Evolutionary conservation across 2,797 vertebrate species (phyloP).

Genomic region (Salmo trutta): DNA sequence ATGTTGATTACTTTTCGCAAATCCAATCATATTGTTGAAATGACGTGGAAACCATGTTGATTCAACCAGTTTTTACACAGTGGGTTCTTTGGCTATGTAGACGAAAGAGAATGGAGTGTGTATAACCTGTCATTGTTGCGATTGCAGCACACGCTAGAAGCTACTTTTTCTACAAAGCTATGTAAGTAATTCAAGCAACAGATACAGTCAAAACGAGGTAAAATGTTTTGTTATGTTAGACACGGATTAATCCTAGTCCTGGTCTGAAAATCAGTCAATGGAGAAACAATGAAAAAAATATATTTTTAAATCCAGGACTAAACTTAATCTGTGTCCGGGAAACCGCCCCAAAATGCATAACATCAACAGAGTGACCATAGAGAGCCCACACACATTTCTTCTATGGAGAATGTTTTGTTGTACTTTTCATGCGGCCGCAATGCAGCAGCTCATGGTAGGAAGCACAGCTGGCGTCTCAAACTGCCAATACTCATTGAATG

Average conservation of each 20-base stretch:
- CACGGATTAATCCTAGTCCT: neutral
- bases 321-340: neutral
- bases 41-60: too few relatives aligned
- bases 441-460: slow-evolving; percentile 56
- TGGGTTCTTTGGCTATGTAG: neutral
- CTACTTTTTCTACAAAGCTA: neutral
- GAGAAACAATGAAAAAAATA: neutral
- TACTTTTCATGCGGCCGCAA: slow-evolving; percentile 18
- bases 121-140: neutral
- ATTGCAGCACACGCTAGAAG: neutral
- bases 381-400: neutral
- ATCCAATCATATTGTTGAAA: too few relatives aligned
- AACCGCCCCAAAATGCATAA: neutral
- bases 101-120: neutral
- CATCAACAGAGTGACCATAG: neutral
- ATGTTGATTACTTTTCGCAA: too few relatives aligned
- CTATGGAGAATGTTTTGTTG: neutral
- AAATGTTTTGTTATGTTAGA: neutral
- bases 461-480: slow-evolving; percentile 66
- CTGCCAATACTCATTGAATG: slow-evolving; percentile 72
- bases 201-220: neutral
- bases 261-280: neutral
- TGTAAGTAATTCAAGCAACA: neutral
- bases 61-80: neutral
- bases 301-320: neutral